Evolutionary conservation across 1,140 invertebrate genomes (phyloP), one percentile per base, ranked within the genome.

Genomic region (Drosophila littoralis): DNA sequence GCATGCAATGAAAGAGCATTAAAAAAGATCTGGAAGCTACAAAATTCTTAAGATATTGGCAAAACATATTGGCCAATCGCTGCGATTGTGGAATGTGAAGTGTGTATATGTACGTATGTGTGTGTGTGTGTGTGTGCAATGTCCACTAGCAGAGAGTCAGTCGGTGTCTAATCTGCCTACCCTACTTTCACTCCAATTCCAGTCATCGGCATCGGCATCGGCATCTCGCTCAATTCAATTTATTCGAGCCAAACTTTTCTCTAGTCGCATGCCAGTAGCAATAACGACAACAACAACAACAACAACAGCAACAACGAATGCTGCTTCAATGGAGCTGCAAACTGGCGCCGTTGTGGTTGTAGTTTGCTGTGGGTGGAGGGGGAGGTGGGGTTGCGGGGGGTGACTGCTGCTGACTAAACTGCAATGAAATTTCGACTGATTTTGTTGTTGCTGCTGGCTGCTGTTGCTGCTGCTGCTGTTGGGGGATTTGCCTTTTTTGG

Each of bases 111-210:
- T 15, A 32, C 13, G 22, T 60, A 13, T 64, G 58, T 40, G 64
- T 36, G 40, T 54, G 13, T 64, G 46, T 63, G 46, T 64, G 28
- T 46, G 51, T 55, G 40, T 54, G 15, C 43, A 45, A n/a, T 63
- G 33, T 69, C 45, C 38, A 52, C 15, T 48, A 15, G 52, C 54
- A 17, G 54, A 68, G 74, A 71, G 68, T 40, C 67, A 66, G 68
- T 48, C 67, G 58, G 33, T 48, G 77, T 84, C 84, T 88, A 88
- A 88, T 88, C 84, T 88, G 84, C 84, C 84, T 88, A 85, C 81
- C 81, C 81, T 85, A 89, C 84, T 90, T 90, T 89, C 84, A 89
- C 85, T 90, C 81, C 81, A 90, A 85, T 90, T 89, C 75, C 85
- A 90, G 81, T 81, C 77, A 75, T 55, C 55, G 68, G 50, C 72